A percentile compares a stretch with the other conserved stretches of the same genome.
Evolutionary conservation across 2,888 invertebrate genomes (phyloP).

Genomic region (Melinaea marsaeus): DNA sequence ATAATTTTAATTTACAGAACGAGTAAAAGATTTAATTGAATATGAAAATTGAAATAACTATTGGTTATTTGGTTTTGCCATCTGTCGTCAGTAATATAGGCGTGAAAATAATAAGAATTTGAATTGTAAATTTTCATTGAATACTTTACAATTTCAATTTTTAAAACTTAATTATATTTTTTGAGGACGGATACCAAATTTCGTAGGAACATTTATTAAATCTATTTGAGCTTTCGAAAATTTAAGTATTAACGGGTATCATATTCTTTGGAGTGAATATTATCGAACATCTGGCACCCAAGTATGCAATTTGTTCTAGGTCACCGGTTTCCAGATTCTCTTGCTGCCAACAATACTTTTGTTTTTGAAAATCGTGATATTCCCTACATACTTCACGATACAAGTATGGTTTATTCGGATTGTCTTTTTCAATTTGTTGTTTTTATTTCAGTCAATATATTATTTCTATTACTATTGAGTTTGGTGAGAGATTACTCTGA

Average conservation of each 20-base stretch:
- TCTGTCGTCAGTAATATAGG: background rate
- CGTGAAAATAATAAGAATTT: background rate
- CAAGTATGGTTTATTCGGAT: no score
- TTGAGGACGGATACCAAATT: no score
- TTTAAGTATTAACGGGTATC: constrained; percentile 3
- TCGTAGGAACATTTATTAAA: background rate
- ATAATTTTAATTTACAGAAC: background rate
- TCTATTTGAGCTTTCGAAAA: background rate
- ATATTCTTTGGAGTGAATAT: constrained; percentile 19
- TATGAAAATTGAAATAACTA: constrained; percentile 1
- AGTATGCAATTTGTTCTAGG: constrained; percentile 26
- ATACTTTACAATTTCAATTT: background rate
- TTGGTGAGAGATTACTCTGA: no score
- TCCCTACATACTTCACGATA: background rate
- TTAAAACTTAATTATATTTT: background rate
- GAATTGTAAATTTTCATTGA: background rate
- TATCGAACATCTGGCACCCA: constrained; percentile 24
- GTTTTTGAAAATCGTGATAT: constrained; percentile 1
- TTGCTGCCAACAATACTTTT: constrained; percentile 5
- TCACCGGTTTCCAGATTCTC: constrained; percentile 18
- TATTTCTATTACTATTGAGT: no score
- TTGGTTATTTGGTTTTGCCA: constrained; percentile 5
- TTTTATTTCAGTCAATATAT: no score
- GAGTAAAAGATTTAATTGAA: background rate
- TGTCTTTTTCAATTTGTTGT: no score